A percentile compares a stretch with the other conserved stretches of the same genome.
These are phyloP conservation scores for Leptopilina boulardi DNA, from an alignment of 1,140 invertebrate species.

Conservation along the genomic window DNA sequence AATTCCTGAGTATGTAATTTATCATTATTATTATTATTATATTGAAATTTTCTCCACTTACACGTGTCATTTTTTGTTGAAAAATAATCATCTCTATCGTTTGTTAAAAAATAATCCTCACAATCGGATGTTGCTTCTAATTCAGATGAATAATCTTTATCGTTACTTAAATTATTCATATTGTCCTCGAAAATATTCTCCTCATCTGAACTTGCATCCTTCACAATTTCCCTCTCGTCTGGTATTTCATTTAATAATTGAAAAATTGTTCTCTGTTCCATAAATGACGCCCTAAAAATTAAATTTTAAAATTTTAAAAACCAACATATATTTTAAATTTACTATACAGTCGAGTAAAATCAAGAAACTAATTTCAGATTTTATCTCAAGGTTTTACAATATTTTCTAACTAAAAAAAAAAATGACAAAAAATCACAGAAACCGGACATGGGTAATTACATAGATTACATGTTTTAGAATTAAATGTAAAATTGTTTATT, in stretches of 20 bases:
- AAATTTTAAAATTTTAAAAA: not conserved
- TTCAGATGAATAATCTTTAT: conserved; percentile 7
- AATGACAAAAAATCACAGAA: no score
- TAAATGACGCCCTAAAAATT: not conserved
- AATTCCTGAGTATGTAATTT: not conserved
- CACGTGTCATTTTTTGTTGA: not conserved
- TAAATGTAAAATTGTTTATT: no score
- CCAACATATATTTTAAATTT: no score
- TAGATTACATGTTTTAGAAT: no score
- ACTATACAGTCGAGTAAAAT: no score
- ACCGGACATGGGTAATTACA: no score
- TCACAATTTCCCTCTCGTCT: not conserved
- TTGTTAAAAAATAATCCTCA: not conserved
- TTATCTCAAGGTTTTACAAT: no score
- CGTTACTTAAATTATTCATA: not conserved
- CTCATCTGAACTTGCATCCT: not conserved
- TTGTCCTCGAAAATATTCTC: not conserved
- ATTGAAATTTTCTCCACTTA: not conserved
- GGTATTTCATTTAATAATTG: not conserved
- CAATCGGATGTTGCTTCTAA: not conserved
- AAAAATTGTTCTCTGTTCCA: not conserved
- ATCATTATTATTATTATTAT: not conserved
- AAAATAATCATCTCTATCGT: not conserved
- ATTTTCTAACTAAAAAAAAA: no score
- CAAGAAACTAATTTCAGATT: no score